These are phyloP conservation scores for Ctenopoma kingsleyae DNA, from an alignment of 2,797 vertebrate genomes.

Conservation along the genomic window DNA sequence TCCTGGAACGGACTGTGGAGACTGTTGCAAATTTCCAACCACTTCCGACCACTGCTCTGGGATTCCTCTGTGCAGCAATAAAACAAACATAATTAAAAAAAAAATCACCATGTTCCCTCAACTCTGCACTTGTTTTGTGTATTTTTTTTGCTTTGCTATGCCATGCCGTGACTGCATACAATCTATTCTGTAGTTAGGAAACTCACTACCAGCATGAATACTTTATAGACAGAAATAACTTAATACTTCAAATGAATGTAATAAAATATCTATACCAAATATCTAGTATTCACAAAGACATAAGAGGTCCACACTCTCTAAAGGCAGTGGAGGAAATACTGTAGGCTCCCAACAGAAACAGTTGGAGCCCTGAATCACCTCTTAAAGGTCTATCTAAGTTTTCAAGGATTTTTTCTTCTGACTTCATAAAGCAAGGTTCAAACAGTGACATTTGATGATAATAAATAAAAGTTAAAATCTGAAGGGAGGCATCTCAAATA, in stretches of 20 bases:
- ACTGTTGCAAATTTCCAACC: slow-evolving; percentile 55
- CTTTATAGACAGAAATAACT: background rate
- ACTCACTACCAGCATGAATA: too few relatives aligned
- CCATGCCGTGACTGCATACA: slow-evolving; percentile 1
- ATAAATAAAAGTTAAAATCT: slow-evolving; percentile 2
- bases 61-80: slow-evolving; percentile 37
- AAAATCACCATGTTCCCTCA: background rate
- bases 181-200: too few relatives aligned
- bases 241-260: background rate
- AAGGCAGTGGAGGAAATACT: background rate
- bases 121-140: slow-evolving; percentile 4
- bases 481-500: background rate
- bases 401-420: slow-evolving; percentile 30
- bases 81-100: slow-evolving; percentile 35
- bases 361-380: slow-evolving; percentile 3
- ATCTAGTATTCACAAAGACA: too few relatives aligned
- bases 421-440: slow-evolving; percentile 10
- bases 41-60: slow-evolving; percentile 15
- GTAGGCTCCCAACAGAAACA: slow-evolving; percentile 2
- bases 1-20: slow-evolving; percentile 60
- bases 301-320: background rate
- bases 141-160: slow-evolving; percentile 10
- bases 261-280: too few relatives aligned
- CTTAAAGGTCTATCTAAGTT: background rate
- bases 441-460: slow-evolving; percentile 3